Base-by-base conservation (phyloP, 2,888 invertebrate species). In the Drosophila nigricruria region DNA sequence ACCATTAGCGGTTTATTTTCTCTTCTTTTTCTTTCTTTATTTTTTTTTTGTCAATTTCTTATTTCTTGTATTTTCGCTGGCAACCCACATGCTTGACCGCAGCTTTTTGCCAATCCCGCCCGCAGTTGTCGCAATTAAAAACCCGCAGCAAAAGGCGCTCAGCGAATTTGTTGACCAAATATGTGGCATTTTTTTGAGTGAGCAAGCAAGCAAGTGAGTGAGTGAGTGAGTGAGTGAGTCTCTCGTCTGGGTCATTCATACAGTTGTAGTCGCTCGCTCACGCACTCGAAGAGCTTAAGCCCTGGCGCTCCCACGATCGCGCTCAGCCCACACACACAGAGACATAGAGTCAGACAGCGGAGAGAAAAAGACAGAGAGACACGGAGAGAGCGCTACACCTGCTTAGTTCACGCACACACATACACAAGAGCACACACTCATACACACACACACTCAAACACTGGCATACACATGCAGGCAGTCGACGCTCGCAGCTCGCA, bases 1-100 rank as follows among this genome's bases (percentile, higher is more conserved):
- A 84, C 88, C 88, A 84, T 84, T 84, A 84, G 84, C 81, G 83
- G 85, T 84, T 82, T 81, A 72, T 79, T 69, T 68, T 64, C 65
- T 73, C 61, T 56, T 40, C 53, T 49, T 32, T 45, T 45, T 45
- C 12, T 38, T 18, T 57, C 43, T 40, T 23, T 25, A 34, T 43
- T 16, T 40, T 23, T 27, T 50, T 27, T 49, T 53, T 36, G 53
- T 25, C 12, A 53, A 56, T 59, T 49, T 71, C 56, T 73, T 43
- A 42, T 49, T 45, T 20, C 59, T 34, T n/a, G 4, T n/a, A 20
- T 34, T 66, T 63, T 60, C 47, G 18, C 20, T 66, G 66, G 58
- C 64, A 66, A 54, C 84, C 82, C 81, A 82, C 79, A 81, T 81
- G 66, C 54, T 56, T 60, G 59, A 60, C 47, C 56, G 50, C 50